Evolutionary conservation across 2,113 vertebrate species (phyloP), one percentile per base, ranked within the genome.

Genomic region (Ranitomeya imitator): DNA sequence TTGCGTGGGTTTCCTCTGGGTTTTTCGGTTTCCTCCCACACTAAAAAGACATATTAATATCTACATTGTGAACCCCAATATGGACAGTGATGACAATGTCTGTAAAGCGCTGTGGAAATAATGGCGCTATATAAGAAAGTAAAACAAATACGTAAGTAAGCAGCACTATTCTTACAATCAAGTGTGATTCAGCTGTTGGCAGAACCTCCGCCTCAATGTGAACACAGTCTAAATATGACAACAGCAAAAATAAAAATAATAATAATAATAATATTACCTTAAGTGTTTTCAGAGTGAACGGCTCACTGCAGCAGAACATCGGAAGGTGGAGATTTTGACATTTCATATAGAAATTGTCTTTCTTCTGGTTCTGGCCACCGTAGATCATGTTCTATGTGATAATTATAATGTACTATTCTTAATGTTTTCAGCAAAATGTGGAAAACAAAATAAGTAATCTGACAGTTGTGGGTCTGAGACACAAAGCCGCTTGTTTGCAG

Each of bases 401-500:
- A 54, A 83, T 69, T 83, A 83, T 83, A 83, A 69, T 69, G 61
- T 55, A 16, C 45, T 55, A 83, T 83, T 83, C 57, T 19, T 63
- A 83, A 83, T 83, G 80, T 83, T 83, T 83, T 83, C 10, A 83
- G 80, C 80, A 83, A 63, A 83, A 65, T 83, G 59, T 83, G 59
- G 37, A 83, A 84, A 84, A 84, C 63, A 71, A 84, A 84, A 84
- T 69, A 69, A 71, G 63, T 71, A 84, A 69, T 84, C 63, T 84
- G 82, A 84, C 82, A 84, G 63, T 54, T 71, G 63, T 26, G n/a
- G 63, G 82, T 26, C 63, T 71, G 37, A 69, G 63, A 71, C 82
- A 69, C 63, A 69, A 84, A 84, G 82, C 82, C 37, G 45, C 82
- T 84, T 84, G 82, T 84, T 84, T 84, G 61, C 82, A 84, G 45